Conservation (phyloP, 2,113 vertebrate species). For the Neogale vison region DNA sequence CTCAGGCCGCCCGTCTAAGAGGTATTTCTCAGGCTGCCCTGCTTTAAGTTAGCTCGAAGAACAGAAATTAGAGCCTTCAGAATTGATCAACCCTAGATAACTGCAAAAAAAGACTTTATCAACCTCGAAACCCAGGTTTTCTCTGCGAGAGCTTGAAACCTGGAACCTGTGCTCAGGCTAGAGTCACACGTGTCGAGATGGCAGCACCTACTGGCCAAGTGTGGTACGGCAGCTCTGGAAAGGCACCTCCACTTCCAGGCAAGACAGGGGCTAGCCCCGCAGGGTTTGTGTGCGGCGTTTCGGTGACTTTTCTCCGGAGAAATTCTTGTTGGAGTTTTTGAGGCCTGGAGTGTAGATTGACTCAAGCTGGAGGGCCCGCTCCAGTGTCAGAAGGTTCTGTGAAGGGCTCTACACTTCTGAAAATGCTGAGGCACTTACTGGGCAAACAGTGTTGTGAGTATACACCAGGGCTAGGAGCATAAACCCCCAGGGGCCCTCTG, state of each 20-base stretch:
- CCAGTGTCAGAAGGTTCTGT: not conserved
- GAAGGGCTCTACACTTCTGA: not conserved
- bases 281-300: too few relatives aligned
- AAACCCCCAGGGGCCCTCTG: not conserved
- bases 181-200: not conserved
- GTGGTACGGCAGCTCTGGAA: not conserved
- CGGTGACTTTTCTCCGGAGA: not conserved
- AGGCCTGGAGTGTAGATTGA: not conserved
- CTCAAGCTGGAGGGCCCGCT: not conserved
- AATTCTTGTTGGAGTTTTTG: not conserved
- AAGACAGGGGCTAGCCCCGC: not conserved
- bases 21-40: not conserved
- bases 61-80: slow-evolving; percentile 19
- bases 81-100: slow-evolving; percentile 3
- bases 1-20: not conserved
- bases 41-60: slow-evolving; percentile 8
- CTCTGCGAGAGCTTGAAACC: not conserved
- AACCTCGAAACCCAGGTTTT: slow-evolving; percentile 32
- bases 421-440: too few relatives aligned
- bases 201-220: slow-evolving; percentile 61
- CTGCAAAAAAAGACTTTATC: not conserved
- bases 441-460: too few relatives aligned
- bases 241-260: fast-evolving
- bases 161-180: not conserved
- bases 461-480: not conserved